Base-by-base conservation (phyloP, 2,888 invertebrate species). In the Agrotis exclamationis region DNA sequence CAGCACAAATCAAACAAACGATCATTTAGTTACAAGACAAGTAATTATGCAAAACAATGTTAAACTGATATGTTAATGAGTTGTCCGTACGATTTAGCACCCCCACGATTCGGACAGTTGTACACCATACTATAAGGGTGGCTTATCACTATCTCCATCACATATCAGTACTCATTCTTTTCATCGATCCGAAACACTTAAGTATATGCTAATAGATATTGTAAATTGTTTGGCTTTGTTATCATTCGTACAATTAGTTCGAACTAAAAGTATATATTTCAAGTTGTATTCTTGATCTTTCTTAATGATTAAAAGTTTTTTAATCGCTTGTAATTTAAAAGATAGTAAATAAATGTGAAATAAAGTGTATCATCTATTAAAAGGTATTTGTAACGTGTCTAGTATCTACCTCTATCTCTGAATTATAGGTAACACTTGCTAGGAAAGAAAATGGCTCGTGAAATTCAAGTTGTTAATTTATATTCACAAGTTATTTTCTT, bases 71-170 rank as follows among this genome's bases (percentile, higher is more conserved):
- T 95, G 95, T 93, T 93, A 96, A 96, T 95, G 86, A 72, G 88
- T 88, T 88, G 88, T 84, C 85, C 83, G 92, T 93, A 93, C 95
- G 94, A 95, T 95, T 96, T 94, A 95, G 94, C 95, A 91, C 94
- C 95, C 94, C 92, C 79, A 76, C 79, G 82, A 86, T 90, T 88
- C 85, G 82, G 86, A 91, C 93, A 93, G 93, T 94, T 93, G 91
- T 92, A 90, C 86, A 57, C 48, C 33, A 86, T 86, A 89, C 89
- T 56, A 11, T 90, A 91, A 86, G 92, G 95, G 93, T 88, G 83
- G 81, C 85, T 85, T 93, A 92, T 93, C 93, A 85, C 75, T 83
- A 91, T 93, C 91, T 85, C 64, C 79, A 87, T 91, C 90, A 80
- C 82, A 86, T 87, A 94, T 94, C 92, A 86, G 88, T 84, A 88